phyloP scores from a whole-genome alignment of 1,140 invertebrate genomes.

The Campodea augens region DNA sequence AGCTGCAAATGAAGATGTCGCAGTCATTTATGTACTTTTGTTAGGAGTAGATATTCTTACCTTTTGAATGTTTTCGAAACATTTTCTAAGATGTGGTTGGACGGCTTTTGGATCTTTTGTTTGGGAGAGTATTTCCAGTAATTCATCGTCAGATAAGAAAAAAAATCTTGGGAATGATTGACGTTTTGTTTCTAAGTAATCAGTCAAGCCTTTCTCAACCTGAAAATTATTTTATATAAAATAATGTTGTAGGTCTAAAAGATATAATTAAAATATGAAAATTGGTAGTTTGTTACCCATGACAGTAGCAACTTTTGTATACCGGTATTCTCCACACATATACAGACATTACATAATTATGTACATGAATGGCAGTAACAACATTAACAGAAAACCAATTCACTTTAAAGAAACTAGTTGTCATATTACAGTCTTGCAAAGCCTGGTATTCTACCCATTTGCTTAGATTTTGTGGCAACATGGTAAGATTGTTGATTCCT shows the following conservation, averaged over 20 bases:
- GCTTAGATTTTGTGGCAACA: too few species aligned
- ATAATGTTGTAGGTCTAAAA: too few species aligned
- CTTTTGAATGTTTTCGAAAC: slow-evolving; percentile 55
- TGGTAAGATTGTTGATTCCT: too few species aligned
- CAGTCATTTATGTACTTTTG: too few species aligned
- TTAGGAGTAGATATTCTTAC: slow-evolving; percentile 21
- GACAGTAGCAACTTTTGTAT: slow-evolving; percentile 1
- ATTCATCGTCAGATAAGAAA: slow-evolving; percentile 57
- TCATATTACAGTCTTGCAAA: too few species aligned
- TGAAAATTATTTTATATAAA: too few species aligned
- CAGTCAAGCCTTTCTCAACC: slow-evolving; percentile 47
- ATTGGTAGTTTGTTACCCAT: too few species aligned
- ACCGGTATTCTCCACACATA: background rate
- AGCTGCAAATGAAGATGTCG: slow-evolving; percentile 25
- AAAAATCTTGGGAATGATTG: slow-evolving; percentile 50
- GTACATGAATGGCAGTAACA: background rate
- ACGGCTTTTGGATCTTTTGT: slow-evolving; percentile 49
- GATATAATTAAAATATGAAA: too few species aligned
- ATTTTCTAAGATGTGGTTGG: slow-evolving; percentile 57
- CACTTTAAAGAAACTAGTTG: too few species aligned
- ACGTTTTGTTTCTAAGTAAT: slow-evolving; percentile 54
- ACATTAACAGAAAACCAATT: background rate
- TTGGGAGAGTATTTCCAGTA: slow-evolving; percentile 54
- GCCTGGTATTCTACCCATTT: too few species aligned
- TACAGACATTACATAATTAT: background rate